Evolutionary conservation across 1,140 invertebrate species (phyloP).

Genomic region (Calliphora vicina): DNA sequence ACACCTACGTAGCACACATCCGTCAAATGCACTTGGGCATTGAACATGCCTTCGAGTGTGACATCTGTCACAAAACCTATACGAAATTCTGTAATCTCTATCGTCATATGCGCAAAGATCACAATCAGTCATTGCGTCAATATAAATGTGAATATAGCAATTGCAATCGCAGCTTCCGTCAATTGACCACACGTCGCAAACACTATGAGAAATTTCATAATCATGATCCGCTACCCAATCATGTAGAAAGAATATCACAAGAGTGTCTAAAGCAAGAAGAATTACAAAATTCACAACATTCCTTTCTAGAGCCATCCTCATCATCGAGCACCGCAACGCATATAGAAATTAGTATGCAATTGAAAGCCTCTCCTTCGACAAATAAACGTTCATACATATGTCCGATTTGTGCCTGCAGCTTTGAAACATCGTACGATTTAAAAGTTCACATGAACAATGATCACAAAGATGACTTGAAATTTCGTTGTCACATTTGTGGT

Average conservation of each 20-base stretch:
- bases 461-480: conserved; percentile 8
- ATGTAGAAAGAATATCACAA: background rate
- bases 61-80: background rate
- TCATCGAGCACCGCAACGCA: background rate
- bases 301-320: background rate
- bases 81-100: conserved; percentile 28
- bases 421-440: background rate
- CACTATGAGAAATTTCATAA: conserved; percentile 13
- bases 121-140: background rate
- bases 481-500: conserved; percentile 1
- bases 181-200: background rate
- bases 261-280: background rate
- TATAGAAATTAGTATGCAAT: background rate
- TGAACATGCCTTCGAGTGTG: conserved; percentile 3
- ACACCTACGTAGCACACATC: conserved; percentile 6
- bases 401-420: background rate
- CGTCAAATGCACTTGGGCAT: conserved; percentile 10
- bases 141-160: background rate
- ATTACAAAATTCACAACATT: background rate
- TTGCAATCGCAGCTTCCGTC: conserved; percentile 15
- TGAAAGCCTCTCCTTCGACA: background rate
- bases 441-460: background rate
- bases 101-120: background rate
- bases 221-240: background rate
- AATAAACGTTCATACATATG: background rate